Evolutionary conservation across 2,888 invertebrate genomes (phyloP), one percentile per base, ranked within the genome.

Genomic region (Dryomyza anilis): DNA sequence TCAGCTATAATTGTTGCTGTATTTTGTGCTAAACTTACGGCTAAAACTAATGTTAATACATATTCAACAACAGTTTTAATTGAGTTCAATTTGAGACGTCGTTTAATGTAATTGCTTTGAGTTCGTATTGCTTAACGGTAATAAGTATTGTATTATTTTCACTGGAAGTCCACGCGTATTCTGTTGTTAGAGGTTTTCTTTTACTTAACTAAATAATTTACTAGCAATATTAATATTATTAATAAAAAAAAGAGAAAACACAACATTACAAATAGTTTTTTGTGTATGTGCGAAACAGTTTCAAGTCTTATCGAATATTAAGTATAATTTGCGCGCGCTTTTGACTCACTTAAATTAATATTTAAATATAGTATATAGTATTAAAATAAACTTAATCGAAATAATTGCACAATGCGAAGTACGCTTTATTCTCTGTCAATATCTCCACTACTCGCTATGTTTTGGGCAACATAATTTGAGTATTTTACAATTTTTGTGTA

Each of bases 111-210:
- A 21, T 16, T 23, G 23, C 23, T 14, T 21, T 23, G 19, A 21
- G 21, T 55, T 23, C 19, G 43, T 61, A 61, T 61, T 43, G 53
- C 61, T 53, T 61, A 61, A 43, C 6, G 46, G 29, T 53, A 60
- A 21, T 50, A 60, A 39, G 33, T 21, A 4, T 61, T 52, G 48
- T 33, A 36, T n/a, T n/a, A n/a, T 33, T 43, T 61, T 78, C 80
- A 78, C 80, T 78, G 78, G 78, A 78, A 78, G 80, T 80, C 77
- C 77, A 69, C 75, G 74, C 73, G 76, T 70, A 73, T 76, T 73
- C 72, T 72, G 75, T 74, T 76, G 74, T 61, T 61, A 39, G 29
- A 57, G 46, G 25, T 56, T 63, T 46, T 21, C 27, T 33, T 33
- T 58, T 46, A 58, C 16, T 21, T 58, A 61, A 61, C 27, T 61